Conservation (phyloP, 2,888 invertebrate genomes). For the Aleiodes testaceus region DNA sequence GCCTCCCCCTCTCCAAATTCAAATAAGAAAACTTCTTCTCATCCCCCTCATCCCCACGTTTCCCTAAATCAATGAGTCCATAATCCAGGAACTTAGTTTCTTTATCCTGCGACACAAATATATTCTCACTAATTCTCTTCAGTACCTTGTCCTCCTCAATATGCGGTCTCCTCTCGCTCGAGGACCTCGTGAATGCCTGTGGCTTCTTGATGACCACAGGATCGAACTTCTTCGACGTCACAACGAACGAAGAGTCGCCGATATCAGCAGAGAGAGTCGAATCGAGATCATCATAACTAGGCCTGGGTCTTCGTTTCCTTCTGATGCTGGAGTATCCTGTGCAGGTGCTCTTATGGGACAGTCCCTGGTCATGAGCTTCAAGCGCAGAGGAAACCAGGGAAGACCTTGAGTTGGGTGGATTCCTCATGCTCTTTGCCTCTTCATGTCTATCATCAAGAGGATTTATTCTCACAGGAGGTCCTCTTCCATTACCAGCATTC, state of each 20-base stretch:
- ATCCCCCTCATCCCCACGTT: slow-evolving; percentile 2
- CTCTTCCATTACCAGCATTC: background rate
- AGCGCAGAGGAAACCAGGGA: slow-evolving; percentile 46
- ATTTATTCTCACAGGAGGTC: slow-evolving; percentile 17
- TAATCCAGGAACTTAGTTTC: slow-evolving; percentile 66
- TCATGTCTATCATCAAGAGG: slow-evolving; percentile 34
- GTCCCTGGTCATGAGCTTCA: no score
- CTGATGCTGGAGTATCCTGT: slow-evolving; percentile 54
- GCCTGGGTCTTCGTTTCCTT: slow-evolving; percentile 55
- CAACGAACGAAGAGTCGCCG: slow-evolving; percentile 75
- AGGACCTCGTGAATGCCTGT: slow-evolving; percentile 61
- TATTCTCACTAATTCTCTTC: slow-evolving; percentile 63
- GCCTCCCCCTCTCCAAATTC: slow-evolving; percentile 50
- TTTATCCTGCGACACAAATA: slow-evolving; percentile 60
- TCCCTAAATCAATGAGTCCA: slow-evolving; percentile 62
- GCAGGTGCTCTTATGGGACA: background rate
- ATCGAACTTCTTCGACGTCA: slow-evolving; percentile 75
- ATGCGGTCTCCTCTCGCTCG: slow-evolving; percentile 59
- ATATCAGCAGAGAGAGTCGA: slow-evolving; percentile 77
- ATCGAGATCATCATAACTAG: slow-evolving; percentile 75
- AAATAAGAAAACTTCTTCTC: slow-evolving; percentile 56
- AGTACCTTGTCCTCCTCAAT: slow-evolving; percentile 57
- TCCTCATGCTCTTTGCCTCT: slow-evolving; percentile 53
- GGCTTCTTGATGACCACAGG: slow-evolving; percentile 65
- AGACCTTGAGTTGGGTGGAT: slow-evolving; percentile 56